A percentile compares a stretch with the other conserved stretches of the same genome.
phyloP scores from a whole-genome alignment of 2,113 vertebrate species.

The Microcebus tavaratra region DNA sequence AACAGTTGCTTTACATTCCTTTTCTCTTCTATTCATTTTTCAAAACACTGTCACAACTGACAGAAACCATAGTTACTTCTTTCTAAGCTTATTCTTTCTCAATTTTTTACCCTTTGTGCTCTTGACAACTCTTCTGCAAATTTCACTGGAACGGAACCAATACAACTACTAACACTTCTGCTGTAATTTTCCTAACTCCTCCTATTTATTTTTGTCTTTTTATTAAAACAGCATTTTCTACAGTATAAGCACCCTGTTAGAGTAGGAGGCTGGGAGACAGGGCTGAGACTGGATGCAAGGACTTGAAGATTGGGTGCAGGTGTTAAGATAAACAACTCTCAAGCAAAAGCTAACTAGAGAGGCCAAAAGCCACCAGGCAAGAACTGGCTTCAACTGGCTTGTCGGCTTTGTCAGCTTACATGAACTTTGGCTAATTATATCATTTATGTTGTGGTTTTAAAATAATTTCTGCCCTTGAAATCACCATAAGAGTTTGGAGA shows the following conservation, averaged over 20 bases:
- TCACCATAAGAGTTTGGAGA: no score
- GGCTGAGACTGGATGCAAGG: no score
- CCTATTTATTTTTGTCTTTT: background rate
- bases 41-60: background rate
- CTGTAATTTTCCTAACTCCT: background rate
- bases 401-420: no score
- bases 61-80: background rate
- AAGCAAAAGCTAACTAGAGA: no score
- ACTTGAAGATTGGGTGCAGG: no score
- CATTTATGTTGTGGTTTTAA: no score
- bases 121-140: background rate
- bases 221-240: background rate
- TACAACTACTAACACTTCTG: background rate
- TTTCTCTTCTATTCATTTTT: background rate
- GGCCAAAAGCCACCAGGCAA: no score
- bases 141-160: background rate
- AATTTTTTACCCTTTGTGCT: background rate
- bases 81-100: slow-evolving; percentile 29
- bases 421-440: no score
- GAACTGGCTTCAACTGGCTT: no score
- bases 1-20: background rate
- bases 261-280: no score
- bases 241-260: background rate
- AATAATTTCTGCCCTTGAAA: no score
- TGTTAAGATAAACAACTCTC: no score